These are phyloP conservation scores for Diadromus collaris DNA, from an alignment of 2,888 invertebrate genomes.

Conservation along the genomic window DNA sequence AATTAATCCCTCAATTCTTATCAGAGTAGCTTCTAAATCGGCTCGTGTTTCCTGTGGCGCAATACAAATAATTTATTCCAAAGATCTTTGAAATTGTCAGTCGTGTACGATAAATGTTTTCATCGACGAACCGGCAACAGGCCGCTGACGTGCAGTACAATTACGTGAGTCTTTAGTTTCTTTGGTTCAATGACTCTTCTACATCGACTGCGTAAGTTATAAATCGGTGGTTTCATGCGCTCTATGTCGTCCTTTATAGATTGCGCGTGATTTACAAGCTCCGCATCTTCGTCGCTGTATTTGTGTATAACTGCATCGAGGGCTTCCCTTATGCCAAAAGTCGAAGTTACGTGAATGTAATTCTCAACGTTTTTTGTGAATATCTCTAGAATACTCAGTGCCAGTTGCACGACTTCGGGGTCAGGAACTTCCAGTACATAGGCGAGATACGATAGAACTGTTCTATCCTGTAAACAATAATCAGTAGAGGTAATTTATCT, in stretches of 20 bases:
- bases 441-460: slow-evolving; percentile 77
- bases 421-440: slow-evolving; percentile 77
- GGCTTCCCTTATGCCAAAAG: slow-evolving; percentile 78
- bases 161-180: slow-evolving; percentile 77
- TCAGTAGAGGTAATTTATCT: background rate
- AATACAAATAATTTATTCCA: slow-evolving; percentile 8
- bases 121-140: slow-evolving; percentile 72
- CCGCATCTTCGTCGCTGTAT: slow-evolving; percentile 72
- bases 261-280: slow-evolving; percentile 75
- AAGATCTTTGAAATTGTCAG: background rate
- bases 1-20: slow-evolving; percentile 78
- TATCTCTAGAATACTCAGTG: slow-evolving; percentile 76
- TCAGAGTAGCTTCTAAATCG: slow-evolving; percentile 77
- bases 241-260: slow-evolving; percentile 77
- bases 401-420: slow-evolving; percentile 72
- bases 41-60: slow-evolving; percentile 77
- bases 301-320: slow-evolving; percentile 77
- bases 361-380: slow-evolving; percentile 78
- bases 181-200: slow-evolving; percentile 78
- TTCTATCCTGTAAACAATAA: slow-evolving; percentile 74
- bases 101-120: slow-evolving; percentile 35
- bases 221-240: slow-evolving; percentile 79
- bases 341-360: slow-evolving; percentile 78
- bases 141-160: slow-evolving; percentile 77
- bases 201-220: slow-evolving; percentile 78